phyloP scores from a whole-genome alignment of 2,113 vertebrate species.

The Crocuta crocuta region DNA sequence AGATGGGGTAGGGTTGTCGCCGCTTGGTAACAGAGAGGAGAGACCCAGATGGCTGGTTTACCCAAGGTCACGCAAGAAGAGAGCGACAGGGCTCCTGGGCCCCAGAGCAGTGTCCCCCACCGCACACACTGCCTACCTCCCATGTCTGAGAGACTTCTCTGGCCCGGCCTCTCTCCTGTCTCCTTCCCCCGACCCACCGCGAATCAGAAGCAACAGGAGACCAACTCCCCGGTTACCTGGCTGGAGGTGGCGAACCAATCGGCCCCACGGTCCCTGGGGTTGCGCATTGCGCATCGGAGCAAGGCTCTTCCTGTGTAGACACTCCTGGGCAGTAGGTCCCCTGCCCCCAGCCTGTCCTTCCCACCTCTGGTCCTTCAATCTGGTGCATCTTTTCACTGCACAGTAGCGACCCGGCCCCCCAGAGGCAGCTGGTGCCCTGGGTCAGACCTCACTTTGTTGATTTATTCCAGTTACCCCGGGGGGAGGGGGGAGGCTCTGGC shows the following conservation, averaged over 20 bases:
- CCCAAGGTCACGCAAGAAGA: not conserved
- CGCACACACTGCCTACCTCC: conserved; percentile 78
- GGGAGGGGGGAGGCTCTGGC: not conserved
- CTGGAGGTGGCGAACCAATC: not conserved
- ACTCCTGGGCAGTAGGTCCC: not conserved
- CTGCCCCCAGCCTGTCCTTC: not conserved
- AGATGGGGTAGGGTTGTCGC: conserved; percentile 20
- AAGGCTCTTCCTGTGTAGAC: not conserved
- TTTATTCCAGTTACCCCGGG: not conserved
- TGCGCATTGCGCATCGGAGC: not conserved
- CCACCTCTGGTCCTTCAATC: not conserved
- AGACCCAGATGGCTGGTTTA: not conserved
- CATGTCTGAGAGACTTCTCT: not conserved
- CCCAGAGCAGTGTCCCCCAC: conserved; percentile 48
- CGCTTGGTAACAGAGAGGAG: conserved; percentile 12
- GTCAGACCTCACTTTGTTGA: conserved; percentile 24
- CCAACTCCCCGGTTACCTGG: not conserved
- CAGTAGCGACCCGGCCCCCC: conserved; percentile 22
- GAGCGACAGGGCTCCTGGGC: not conserved
- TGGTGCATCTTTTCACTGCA: conserved; percentile 47
- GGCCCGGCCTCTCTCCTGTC: not conserved
- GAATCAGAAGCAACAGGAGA: conserved; percentile 33
- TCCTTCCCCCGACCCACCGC: not conserved
- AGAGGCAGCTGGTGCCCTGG: conserved; percentile 26
- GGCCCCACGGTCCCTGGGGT: not conserved